Base-by-base conservation (phyloP, 2,888 invertebrate genomes). In the Stictocephala bisonia region DNA sequence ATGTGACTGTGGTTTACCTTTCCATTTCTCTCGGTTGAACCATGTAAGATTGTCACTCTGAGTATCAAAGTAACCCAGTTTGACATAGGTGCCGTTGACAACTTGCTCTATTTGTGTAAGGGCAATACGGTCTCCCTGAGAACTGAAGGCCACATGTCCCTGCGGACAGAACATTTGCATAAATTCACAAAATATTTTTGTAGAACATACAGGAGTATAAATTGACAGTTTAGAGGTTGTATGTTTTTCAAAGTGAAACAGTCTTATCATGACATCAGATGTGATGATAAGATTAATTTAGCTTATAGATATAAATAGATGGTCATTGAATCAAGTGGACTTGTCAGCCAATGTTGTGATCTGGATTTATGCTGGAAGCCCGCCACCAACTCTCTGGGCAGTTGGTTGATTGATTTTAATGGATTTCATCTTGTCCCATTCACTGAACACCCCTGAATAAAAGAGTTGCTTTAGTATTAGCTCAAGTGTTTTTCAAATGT, bases 31-130 rank as follows among this genome's bases (percentile, higher is more conserved):
- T 81, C 90, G 89, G 81, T 94, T 93, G 75, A 92, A 88, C 97
- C 98, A 99, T 6, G 96, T 96, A 51, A 99, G 88, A 85, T 97
- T 96, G 85, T 98, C 96, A 58, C 93, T 92, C 82, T 95, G 95
- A 7, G 95, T 96, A 84, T 99, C 98, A 84, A 97, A 99, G 85
- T 95, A 97, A 15, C 98, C 99, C 69, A 99, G 87, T 81, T 95
- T 93, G 70, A 93, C 90, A 85, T 99, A 99, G 82, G 93, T 94
- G 77, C 98, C 97, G 85, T 96, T 94, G 76, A 93, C 90, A 86
- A 97, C 90, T 86, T 99, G 99, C 84, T 99, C 99, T 79, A 99
- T 96, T 86, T 98, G 97, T 26, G 99, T 99, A 85, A 97, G 88
- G 56, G 99, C 98, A 82, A 99, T 99, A 80, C 99, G 91, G 87